Percentiles rank a stretch among this genome's conserved stretches.
phyloP scores from a whole-genome alignment of 2,888 invertebrate genomes.

The Acrobasis consociella region DNA sequence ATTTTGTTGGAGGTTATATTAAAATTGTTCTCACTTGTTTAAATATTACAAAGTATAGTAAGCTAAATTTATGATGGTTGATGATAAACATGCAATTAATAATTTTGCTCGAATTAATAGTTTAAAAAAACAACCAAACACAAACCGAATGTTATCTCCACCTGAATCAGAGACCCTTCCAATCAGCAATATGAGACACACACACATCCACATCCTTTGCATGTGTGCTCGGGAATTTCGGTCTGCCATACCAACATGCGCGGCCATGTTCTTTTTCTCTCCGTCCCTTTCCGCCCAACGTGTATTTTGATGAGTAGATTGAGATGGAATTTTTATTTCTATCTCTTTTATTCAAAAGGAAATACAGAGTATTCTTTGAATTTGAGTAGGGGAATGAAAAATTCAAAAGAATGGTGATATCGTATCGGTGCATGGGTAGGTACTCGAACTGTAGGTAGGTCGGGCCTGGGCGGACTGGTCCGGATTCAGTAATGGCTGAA shows the following conservation, averaged over 20 bases:
- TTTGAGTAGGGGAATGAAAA: slow-evolving; percentile 73
- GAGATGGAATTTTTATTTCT: slow-evolving; percentile 46
- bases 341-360: slow-evolving; percentile 54
- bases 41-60: too few species aligned
- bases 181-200: slow-evolving; percentile 50
- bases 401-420: slow-evolving; percentile 60
- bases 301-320: slow-evolving; percentile 36
- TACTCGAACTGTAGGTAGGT: slow-evolving; percentile 35
- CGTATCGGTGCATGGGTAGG: slow-evolving; percentile 44
- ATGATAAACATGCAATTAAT: too few species aligned
- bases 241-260: slow-evolving; percentile 57
- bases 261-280: slow-evolving; percentile 72
- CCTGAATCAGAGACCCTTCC: slow-evolving; percentile 57
- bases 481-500: slow-evolving; percentile 48
- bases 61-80: too few species aligned
- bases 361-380: slow-evolving; percentile 65
- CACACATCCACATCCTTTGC: slow-evolving; percentile 51
- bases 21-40: too few species aligned
- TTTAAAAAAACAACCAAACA: slow-evolving; percentile 16
- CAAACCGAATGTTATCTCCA: slow-evolving; percentile 47
- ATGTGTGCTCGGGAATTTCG: slow-evolving; percentile 67
- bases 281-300: slow-evolving; percentile 53
- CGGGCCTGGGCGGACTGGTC: slow-evolving; percentile 30
- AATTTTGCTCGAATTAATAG: neutral
- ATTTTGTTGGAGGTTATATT: too few species aligned